phyloP scores from a whole-genome alignment of 2,888 invertebrate species.

The Philereme vetulata region DNA sequence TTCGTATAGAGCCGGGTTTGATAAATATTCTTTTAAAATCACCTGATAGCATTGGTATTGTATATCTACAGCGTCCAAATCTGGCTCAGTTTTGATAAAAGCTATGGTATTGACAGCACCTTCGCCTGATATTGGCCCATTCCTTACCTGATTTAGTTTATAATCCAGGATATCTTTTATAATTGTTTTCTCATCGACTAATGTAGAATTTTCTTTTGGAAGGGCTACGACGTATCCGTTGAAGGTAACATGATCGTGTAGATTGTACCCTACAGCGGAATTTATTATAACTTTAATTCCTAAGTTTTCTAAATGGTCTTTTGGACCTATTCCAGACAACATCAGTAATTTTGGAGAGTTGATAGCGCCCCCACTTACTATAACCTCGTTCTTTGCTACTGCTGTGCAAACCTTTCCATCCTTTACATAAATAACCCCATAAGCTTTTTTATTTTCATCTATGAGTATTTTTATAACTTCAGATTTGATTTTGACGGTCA shows the following conservation, averaged over 20 bases:
- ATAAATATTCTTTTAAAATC: slow-evolving; percentile 77
- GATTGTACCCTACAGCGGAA: slow-evolving; percentile 65
- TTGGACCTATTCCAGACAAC: slow-evolving; percentile 69
- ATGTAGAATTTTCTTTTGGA: slow-evolving; percentile 75
- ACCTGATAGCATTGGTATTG: slow-evolving; percentile 80
- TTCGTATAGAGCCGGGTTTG: slow-evolving; percentile 65
- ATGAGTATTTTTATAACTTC: slow-evolving; percentile 83
- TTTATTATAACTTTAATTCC: slow-evolving; percentile 56
- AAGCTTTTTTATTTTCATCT: slow-evolving; percentile 64
- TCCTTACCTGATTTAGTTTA: slow-evolving; percentile 53
- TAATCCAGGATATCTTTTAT: slow-evolving; percentile 67
- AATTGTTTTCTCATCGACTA: slow-evolving; percentile 61
- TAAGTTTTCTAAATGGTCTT: slow-evolving; percentile 51
- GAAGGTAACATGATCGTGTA: slow-evolving; percentile 72
- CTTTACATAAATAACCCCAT: slow-evolving; percentile 56
- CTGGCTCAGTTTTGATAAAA: slow-evolving; percentile 80
- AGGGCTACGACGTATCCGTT: slow-evolving; percentile 77
- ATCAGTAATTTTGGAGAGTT: slow-evolving; percentile 66
- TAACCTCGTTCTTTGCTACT: slow-evolving; percentile 63
- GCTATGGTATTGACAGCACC: slow-evolving; percentile 82
- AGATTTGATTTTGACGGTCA: slow-evolving; percentile 75
- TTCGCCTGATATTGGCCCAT: slow-evolving; percentile 79
- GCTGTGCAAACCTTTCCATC: slow-evolving; percentile 48
- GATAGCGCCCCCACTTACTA: slow-evolving; percentile 61
- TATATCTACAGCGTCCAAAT: slow-evolving; percentile 83